A percentile compares a stretch with the other conserved stretches of the same genome.
Conservation (phyloP, 2,888 invertebrate genomes). For the Ectemnius cavifrons region DNA sequence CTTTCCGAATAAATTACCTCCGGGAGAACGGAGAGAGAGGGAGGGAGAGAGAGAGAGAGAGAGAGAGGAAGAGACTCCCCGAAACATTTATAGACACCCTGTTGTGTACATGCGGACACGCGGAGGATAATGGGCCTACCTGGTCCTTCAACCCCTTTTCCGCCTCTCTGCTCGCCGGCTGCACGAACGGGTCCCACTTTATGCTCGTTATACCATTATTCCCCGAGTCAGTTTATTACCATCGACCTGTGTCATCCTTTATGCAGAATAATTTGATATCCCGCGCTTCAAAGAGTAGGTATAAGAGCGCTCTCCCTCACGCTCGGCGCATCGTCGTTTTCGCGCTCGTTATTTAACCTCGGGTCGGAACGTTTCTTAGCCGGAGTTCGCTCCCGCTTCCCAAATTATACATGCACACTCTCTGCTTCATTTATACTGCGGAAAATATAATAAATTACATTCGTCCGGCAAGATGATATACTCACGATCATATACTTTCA, state of each 20-base stretch:
- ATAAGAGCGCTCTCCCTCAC: conserved; percentile 29
- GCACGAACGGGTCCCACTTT: conserved; percentile 62
- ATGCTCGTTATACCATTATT: conserved; percentile 64
- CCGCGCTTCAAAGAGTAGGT: conserved; percentile 53
- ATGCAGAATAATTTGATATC: conserved; percentile 64
- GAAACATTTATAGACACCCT: conserved; percentile 65
- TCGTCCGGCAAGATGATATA: conserved; percentile 2
- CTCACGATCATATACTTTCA: too few relatives aligned
- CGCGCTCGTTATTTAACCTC: conserved; percentile 23
- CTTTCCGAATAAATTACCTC: conserved; percentile 71
- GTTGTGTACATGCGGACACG: conserved; percentile 60
- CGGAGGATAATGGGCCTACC: conserved; percentile 69
- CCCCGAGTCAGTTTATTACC: conserved; percentile 63
- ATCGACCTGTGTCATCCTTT: conserved; percentile 64
- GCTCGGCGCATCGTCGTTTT: background rate
- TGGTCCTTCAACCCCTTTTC: conserved; percentile 65
- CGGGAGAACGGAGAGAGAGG: conserved; percentile 53
- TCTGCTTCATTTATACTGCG: background rate
- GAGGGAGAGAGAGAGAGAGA: too few relatives aligned
- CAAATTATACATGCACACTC: conserved; percentile 9
- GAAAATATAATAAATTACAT: conserved; percentile 1
- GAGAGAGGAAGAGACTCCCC: conserved; percentile 6
- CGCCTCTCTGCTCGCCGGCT: conserved; percentile 60
- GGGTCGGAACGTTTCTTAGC: conserved; percentile 9
- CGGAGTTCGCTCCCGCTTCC: conserved; percentile 9